These are phyloP conservation scores for Dendrocincla fuliginosa DNA, from an alignment of 2,797 vertebrate genomes.

Conservation along the genomic window DNA sequence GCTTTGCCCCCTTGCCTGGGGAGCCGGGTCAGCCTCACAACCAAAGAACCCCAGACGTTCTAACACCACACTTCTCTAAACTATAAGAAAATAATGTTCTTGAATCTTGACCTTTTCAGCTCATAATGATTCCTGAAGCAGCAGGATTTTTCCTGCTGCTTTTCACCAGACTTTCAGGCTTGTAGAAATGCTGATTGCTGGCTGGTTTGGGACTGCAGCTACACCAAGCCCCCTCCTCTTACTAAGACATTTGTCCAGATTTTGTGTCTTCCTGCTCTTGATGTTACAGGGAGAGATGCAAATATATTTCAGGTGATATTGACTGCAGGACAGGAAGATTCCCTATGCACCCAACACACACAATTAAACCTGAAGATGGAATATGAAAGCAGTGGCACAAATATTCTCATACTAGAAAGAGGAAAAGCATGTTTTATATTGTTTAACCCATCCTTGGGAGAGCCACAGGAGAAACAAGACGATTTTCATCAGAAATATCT, in stretches of 20 bases:
- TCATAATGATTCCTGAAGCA: slow-evolving; percentile 24
- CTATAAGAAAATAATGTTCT: slow-evolving; percentile 25
- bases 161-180: slow-evolving; percentile 18
- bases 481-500: slow-evolving; percentile 33
- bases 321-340: neutral
- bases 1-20: neutral
- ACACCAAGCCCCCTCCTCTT: neutral
- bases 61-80: slow-evolving; percentile 42
- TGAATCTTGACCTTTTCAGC: slow-evolving; percentile 41
- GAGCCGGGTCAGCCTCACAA: neutral
- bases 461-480: neutral
- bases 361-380: neutral
- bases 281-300: neutral
- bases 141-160: slow-evolving; percentile 30
- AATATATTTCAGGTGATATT: neutral
- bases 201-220: slow-evolving; percentile 12
- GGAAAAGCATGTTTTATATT: neutral
- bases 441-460: neutral
- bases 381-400: neutral
- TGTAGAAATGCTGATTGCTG: slow-evolving; percentile 14
- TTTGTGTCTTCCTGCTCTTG: neutral
- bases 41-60: slow-evolving; percentile 22
- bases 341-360: neutral
- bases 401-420: neutral
- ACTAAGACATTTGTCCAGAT: neutral